phyloP scores from a whole-genome alignment of 2,113 vertebrate genomes.

The Merops nubicus region DNA sequence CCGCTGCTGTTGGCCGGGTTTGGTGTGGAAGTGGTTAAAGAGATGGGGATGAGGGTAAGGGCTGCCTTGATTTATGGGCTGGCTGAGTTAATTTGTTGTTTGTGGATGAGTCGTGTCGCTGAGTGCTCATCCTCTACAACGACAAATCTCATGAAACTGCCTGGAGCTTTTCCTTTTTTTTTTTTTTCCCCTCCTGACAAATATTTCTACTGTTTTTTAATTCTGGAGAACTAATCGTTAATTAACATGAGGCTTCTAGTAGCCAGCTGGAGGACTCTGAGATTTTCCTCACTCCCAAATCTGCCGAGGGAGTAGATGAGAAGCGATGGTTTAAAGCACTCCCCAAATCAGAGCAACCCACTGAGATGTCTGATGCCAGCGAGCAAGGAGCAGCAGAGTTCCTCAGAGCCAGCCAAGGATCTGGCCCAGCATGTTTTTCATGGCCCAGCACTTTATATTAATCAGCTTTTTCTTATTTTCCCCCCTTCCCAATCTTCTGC shows the following conservation, averaged over 20 bases:
- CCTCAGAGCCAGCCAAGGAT: neutral
- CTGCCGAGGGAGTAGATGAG: neutral
- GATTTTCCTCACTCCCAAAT: neutral
- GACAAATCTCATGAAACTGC: neutral
- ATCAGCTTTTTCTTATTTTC: neutral
- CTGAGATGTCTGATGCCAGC: neutral
- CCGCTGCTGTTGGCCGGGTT: rapidly evolving
- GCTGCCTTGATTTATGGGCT: conserved; percentile 12
- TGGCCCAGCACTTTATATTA: neutral
- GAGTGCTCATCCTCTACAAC: conserved; percentile 7
- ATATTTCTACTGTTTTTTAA: neutral
- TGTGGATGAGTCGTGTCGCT: conserved; percentile 7
- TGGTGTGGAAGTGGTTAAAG: neutral
- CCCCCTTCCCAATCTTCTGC: neutral
- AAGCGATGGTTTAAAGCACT: neutral
- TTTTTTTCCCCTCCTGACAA: neutral
- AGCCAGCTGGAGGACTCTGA: neutral
- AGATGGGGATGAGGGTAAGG: neutral
- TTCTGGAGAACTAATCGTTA: neutral
- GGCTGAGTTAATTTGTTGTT: conserved; percentile 36
- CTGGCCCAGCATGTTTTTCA: neutral
- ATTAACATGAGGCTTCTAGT: neutral
- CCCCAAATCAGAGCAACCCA: neutral
- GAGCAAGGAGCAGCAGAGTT: neutral
- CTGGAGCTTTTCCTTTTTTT: neutral